phyloP scores from a whole-genome alignment of 2,113 vertebrate genomes.

The Zapornia atra region DNA sequence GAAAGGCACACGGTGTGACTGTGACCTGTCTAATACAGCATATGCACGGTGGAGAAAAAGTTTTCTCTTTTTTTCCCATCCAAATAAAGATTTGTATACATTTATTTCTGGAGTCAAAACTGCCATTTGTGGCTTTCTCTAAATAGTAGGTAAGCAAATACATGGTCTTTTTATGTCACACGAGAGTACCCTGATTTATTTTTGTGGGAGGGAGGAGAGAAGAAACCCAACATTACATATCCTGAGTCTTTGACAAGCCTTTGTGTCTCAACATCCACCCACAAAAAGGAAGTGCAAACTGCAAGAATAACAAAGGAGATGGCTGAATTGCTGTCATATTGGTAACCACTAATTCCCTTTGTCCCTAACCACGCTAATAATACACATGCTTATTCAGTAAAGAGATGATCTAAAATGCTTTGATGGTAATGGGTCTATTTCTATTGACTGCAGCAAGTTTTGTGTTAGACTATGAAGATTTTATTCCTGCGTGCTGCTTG shows the following conservation, averaged over 20 bases:
- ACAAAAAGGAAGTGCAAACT: neutral
- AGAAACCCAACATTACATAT: neutral
- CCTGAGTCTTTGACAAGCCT: neutral
- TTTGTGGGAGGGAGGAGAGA: neutral
- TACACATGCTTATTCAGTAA: neutral
- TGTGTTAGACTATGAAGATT: neutral
- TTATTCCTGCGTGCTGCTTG: conserved; percentile 12
- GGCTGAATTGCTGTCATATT: neutral
- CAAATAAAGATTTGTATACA: neutral
- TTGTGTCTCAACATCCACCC: neutral
- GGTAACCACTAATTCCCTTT: neutral
- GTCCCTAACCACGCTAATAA: neutral
- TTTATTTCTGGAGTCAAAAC: neutral
- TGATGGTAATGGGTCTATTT: neutral
- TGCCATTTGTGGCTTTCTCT: neutral
- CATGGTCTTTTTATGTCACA: neutral
- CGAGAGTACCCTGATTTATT: neutral
- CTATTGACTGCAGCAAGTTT: neutral
- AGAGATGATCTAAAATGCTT: neutral
- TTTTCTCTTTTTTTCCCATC: neutral
- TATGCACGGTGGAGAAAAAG: neutral
- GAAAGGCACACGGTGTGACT: neutral
- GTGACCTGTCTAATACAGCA: neutral
- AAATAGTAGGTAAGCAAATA: neutral
- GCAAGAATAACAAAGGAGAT: neutral